A percentile compares a stretch with the other conserved stretches of the same genome.
Evolutionary conservation across 2,797 vertebrate species (phyloP).

Genomic region (Leptatherina wallacei): DNA sequence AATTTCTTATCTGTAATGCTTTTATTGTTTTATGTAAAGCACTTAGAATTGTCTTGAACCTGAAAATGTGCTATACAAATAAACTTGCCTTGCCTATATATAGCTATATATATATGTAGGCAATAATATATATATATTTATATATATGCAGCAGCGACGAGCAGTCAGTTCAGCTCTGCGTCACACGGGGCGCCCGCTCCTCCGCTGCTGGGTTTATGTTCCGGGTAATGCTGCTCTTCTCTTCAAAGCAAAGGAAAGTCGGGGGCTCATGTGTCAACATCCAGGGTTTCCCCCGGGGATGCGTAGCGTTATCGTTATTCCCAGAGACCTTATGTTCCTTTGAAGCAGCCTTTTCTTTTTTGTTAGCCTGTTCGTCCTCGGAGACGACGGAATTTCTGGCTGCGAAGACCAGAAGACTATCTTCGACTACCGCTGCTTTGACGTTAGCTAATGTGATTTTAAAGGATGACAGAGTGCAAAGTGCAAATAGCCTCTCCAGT

Average conservation of each 20-base stretch:
- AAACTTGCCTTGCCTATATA: no score
- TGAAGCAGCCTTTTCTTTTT: conserved; percentile 36
- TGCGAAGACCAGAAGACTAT: conserved; percentile 18
- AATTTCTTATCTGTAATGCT: no score
- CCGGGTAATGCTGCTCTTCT: conserved; percentile 74
- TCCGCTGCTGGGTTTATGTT: conserved; percentile 65
- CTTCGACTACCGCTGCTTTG: conserved; percentile 45
- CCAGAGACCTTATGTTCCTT: conserved; percentile 44
- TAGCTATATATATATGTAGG: no score
- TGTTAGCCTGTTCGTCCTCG: conserved; percentile 8
- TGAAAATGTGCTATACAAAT: no score
- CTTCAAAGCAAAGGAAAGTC: conserved; percentile 72
- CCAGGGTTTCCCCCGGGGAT: conserved; percentile 74
- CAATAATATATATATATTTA: no score
- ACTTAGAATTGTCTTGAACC: no score
- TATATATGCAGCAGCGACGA: background rate
- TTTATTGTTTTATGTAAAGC: no score
- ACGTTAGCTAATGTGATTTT: conserved; percentile 64
- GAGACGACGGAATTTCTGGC: background rate
- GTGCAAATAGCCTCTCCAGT: conserved; percentile 67
- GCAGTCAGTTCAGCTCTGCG: conserved; percentile 57
- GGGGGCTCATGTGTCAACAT: conserved; percentile 78
- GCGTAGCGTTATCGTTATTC: conserved; percentile 64
- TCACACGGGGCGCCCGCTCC: conserved; percentile 73
- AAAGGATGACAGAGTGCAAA: conserved; percentile 77